A percentile compares a stretch with the other conserved stretches of the same genome.
phyloP scores from a whole-genome alignment of 1,140 invertebrate genomes.

The Leptestheria dahalacensis region DNA sequence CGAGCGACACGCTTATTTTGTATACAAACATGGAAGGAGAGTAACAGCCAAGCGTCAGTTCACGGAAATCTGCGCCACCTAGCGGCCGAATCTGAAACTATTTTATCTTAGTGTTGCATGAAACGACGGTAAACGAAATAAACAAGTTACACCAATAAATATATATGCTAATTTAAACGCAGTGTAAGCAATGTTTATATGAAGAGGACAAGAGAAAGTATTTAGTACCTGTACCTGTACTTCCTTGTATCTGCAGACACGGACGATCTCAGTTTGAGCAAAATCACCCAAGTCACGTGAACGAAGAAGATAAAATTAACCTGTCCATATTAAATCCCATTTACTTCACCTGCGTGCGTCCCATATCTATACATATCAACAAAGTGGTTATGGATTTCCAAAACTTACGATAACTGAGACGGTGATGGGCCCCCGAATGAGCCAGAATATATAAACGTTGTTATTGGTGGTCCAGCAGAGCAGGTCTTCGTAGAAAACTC shows the following conservation, averaged over 20 bases:
- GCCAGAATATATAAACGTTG: conserved; percentile 37
- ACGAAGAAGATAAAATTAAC: conserved; percentile 58
- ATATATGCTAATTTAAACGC: too few species aligned
- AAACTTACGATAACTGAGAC: conserved; percentile 48
- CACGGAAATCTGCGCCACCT: too few species aligned
- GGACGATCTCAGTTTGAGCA: conserved; percentile 51
- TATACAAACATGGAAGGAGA: too few species aligned
- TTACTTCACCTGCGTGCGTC: too few species aligned
- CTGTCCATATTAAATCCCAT: conserved; percentile 29
- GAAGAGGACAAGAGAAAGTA: background rate
- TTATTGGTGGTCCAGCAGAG: conserved; percentile 50
- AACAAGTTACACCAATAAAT: too few species aligned
- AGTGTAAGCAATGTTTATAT: background rate
- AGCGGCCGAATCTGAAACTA: too few species aligned
- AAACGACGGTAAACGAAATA: too few species aligned
- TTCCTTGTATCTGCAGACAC: conserved; percentile 41
- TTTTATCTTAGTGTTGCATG: too few species aligned
- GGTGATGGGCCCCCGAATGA: conserved; percentile 47
- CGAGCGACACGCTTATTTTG: too few species aligned
- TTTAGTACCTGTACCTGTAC: conserved; percentile 40
- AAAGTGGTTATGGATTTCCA: too few species aligned
- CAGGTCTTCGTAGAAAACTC: conserved; percentile 38
- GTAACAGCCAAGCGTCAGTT: too few species aligned
- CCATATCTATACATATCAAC: too few species aligned
- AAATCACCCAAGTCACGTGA: conserved; percentile 54